Percentiles rank a stretch among this genome's conserved stretches.
These are phyloP conservation scores for Myotis pilosus DNA, from an alignment of 2,797 vertebrate species.

Conservation along the genomic window DNA sequence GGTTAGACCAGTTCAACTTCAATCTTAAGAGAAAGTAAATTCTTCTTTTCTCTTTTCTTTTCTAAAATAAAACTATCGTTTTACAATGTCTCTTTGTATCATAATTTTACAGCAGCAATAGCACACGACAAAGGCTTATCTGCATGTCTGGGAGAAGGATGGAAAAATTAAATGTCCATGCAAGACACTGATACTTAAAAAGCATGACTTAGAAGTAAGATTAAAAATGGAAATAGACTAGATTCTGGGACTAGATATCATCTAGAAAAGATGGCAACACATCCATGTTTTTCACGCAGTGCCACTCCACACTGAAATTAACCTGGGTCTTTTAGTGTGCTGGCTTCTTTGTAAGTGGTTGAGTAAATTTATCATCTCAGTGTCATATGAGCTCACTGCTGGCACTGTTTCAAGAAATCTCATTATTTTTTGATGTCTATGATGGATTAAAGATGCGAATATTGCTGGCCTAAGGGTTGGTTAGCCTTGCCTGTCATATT, in stretches of 20 bases:
- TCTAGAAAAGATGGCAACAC: background rate
- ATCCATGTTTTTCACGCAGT: background rate
- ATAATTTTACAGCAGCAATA: background rate
- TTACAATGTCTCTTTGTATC: background rate
- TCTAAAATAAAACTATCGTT: background rate
- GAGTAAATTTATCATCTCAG: constrained; percentile 80
- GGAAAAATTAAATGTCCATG: constrained; percentile 6
- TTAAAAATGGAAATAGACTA: constrained; percentile 50
- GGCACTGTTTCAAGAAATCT: constrained; percentile 80
- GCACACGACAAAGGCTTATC: background rate
- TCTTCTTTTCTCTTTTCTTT: background rate
- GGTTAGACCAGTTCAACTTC: background rate
- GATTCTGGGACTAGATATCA: background rate
- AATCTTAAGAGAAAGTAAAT: background rate
- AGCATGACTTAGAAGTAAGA: background rate
- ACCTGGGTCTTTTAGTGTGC: constrained; percentile 11
- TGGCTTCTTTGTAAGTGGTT: constrained; percentile 70
- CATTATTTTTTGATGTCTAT: constrained; percentile 83
- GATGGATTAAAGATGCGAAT: constrained; percentile 82
- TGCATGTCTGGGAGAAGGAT: background rate
- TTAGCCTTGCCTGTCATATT: constrained; percentile 78
- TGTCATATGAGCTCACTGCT: constrained; percentile 79
- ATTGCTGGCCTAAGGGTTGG: constrained; percentile 80
- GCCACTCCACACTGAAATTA: constrained; percentile 47
- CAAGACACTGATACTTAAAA: constrained; percentile 8